These are phyloP conservation scores for Phenacoccus solenopsis DNA, from an alignment of 1,140 invertebrate genomes.

Conservation along the genomic window DNA sequence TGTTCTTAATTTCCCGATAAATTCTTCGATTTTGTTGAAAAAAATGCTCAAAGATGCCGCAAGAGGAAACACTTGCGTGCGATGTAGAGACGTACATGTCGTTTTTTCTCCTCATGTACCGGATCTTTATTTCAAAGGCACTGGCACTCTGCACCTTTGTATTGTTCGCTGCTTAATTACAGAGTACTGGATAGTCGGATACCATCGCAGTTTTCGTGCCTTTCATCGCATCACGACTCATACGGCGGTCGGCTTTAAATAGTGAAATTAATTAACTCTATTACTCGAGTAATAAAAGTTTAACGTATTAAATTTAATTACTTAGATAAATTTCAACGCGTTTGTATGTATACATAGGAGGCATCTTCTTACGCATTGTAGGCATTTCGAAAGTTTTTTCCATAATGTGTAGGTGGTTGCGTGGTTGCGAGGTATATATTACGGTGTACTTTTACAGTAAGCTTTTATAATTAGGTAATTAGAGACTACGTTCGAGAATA, in stretches of 20 bases:
- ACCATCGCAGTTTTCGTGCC: neutral
- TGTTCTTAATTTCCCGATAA: no score
- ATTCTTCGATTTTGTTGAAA: no score
- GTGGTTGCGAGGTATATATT: neutral
- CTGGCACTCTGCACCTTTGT: no score
- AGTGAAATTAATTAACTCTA: neutral
- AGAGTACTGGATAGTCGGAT: neutral
- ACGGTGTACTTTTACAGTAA: neutral
- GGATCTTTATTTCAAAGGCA: neutral
- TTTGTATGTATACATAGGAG: no score
- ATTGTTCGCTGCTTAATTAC: neutral
- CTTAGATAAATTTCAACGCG: neutral
- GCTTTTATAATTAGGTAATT: conserved; percentile 3
- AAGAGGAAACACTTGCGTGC: neutral
- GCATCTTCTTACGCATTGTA: no score
- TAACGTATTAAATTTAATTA: neutral
- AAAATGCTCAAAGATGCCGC: neutral
- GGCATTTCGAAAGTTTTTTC: neutral
- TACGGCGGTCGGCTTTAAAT: neutral
- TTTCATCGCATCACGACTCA: neutral
- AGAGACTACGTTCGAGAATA: no score
- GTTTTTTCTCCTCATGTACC: neutral
- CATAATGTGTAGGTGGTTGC: neutral
- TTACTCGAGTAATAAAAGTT: neutral
- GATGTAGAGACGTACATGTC: neutral